phyloP scores from a whole-genome alignment of 2,113 vertebrate genomes.

The Lampris megalopsis region DNA sequence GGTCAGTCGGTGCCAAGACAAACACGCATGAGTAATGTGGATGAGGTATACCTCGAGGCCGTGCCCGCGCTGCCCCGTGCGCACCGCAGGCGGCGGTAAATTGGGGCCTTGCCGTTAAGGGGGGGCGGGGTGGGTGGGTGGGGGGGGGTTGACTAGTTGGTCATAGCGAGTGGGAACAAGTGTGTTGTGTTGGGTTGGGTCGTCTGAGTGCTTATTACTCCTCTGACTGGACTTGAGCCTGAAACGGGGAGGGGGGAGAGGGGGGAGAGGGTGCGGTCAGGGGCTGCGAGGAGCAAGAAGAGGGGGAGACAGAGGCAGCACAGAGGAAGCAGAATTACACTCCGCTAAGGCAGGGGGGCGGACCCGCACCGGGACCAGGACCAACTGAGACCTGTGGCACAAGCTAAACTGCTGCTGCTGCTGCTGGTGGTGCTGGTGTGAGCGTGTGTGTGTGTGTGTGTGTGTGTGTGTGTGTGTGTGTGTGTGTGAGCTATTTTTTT shows the following conservation, averaged over 20 bases:
- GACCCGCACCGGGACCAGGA: no score
- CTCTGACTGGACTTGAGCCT: conserved; percentile 44
- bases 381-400: no score
- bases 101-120: background rate
- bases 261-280: background rate
- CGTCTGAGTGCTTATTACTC: conserved; percentile 62
- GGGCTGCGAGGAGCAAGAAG: background rate
- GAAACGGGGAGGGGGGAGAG: background rate
- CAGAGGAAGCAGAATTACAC: background rate
- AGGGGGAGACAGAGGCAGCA: background rate
- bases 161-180: conserved; percentile 39
- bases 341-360: no score
- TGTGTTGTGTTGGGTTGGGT: conserved; percentile 23
- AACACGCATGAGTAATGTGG: conserved; percentile 70
- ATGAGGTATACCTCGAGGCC: conserved; percentile 60
- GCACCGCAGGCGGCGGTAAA: conserved; percentile 43
- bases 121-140: no score
- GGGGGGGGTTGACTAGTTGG: conserved; percentile 50
- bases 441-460: no score
- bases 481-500: no score
- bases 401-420: no score
- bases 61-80: conserved; percentile 7
- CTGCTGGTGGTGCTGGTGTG: no score
- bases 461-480: no score
- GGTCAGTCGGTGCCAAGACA: conserved; percentile 59